Conservation (phyloP, 2,113 vertebrate genomes). For the Mandrillus leucophaeus region DNA sequence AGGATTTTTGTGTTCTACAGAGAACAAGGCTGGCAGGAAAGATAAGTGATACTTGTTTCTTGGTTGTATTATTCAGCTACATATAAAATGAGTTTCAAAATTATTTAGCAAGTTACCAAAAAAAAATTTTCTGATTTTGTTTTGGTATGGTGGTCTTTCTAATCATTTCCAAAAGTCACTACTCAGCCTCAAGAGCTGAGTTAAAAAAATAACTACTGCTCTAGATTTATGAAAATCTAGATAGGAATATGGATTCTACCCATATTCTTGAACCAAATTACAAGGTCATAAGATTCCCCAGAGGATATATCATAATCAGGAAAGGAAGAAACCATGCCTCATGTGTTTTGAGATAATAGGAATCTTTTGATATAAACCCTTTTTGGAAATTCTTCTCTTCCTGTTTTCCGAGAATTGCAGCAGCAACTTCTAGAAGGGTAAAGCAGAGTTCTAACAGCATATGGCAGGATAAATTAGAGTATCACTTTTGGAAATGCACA, state of each 20-base stretch:
- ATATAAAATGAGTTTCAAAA: constrained; percentile 17
- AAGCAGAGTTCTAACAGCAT: background rate
- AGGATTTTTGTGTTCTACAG: background rate
- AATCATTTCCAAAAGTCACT: background rate
- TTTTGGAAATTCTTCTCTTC: background rate
- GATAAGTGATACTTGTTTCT: background rate
- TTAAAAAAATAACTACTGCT: background rate
- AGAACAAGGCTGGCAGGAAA: background rate
- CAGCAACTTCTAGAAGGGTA: background rate
- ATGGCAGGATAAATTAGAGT: constrained; percentile 21
- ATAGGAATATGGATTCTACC: background rate
- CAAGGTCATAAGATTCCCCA: background rate
- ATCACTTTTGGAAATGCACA: background rate
- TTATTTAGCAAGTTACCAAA: constrained; percentile 25
- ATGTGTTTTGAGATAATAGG: background rate
- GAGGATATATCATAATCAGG: background rate
- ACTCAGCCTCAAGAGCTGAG: background rate
- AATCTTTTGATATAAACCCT: background rate
- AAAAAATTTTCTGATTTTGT: background rate
- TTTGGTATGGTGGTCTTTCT: background rate
- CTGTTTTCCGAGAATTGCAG: background rate
- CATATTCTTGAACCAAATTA: background rate
- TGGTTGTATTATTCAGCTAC: background rate
- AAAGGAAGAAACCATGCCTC: background rate
- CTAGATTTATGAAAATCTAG: background rate